Percentiles rank a stretch among this genome's conserved stretches.
Conservation (phyloP, 1,140 invertebrate genomes). For the Pentalonia nigronervosa region DNA sequence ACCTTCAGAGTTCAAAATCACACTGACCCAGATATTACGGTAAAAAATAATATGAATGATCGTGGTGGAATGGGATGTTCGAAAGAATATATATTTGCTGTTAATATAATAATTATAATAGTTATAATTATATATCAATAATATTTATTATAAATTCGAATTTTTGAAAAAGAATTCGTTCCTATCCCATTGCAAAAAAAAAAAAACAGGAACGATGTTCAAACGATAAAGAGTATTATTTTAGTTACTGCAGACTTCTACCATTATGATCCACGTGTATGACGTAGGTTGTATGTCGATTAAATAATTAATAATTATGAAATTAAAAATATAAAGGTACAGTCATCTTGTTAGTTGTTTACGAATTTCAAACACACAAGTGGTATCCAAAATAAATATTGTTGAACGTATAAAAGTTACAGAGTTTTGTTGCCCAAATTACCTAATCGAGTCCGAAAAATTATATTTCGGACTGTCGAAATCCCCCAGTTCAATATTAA, state of each 20-base stretch:
- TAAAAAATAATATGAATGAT: neutral
- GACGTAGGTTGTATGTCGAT: too few species aligned
- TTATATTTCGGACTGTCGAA: neutral
- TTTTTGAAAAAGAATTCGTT: too few species aligned
- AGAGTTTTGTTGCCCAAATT: neutral
- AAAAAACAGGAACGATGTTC: too few species aligned
- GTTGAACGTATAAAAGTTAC: neutral
- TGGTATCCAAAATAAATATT: neutral
- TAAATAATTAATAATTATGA: too few species aligned
- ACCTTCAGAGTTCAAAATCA: neutral
- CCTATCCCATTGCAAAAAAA: too few species aligned
- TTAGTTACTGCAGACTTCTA: neutral
- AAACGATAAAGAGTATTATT: too few species aligned
- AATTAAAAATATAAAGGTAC: neutral
- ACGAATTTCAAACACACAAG: neutral
- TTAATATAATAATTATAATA: too few species aligned
- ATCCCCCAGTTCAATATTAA: neutral
- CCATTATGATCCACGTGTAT: neutral
- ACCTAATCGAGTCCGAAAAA: neutral
- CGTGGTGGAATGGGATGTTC: too few species aligned
- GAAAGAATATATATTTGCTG: too few species aligned
- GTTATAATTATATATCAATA: too few species aligned
- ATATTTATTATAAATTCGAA: too few species aligned
- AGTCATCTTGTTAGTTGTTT: neutral
- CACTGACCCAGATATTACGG: neutral